Percentiles rank a stretch among this genome's conserved stretches.
phyloP scores from a whole-genome alignment of 2,113 vertebrate genomes.

The Pithys albifrons region DNA sequence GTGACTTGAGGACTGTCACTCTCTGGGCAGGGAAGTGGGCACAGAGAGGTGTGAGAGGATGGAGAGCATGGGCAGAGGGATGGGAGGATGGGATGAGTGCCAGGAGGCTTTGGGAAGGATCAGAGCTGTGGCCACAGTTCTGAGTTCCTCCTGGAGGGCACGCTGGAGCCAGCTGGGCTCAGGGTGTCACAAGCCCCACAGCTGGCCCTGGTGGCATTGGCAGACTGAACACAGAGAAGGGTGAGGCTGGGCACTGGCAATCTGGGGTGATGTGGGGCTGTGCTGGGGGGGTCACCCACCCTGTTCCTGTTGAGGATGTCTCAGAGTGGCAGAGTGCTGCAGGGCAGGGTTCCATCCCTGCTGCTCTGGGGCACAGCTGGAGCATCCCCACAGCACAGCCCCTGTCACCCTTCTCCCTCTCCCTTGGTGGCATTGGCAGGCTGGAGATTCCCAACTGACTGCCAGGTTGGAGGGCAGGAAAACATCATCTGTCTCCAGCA shows the following conservation, averaged over 20 bases:
- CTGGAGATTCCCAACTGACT: background rate
- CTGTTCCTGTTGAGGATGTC: background rate
- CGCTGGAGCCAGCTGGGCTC: background rate
- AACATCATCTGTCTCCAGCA: background rate
- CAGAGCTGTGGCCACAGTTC: background rate
- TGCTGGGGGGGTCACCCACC: background rate
- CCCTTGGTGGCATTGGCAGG: background rate
- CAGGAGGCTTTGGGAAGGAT: background rate
- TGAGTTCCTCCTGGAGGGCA: background rate
- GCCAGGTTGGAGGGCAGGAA: background rate
- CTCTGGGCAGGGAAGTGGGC: background rate
- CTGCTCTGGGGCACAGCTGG: background rate
- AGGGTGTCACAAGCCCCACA: background rate
- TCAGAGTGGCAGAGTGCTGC: background rate
- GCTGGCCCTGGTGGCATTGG: background rate
- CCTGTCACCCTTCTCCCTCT: background rate
- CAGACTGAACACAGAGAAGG: background rate
- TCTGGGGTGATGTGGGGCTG: fast-evolving
- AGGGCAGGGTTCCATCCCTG: background rate
- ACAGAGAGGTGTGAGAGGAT: background rate
- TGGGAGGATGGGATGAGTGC: background rate
- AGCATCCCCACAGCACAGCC: background rate
- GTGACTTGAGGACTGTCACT: background rate
- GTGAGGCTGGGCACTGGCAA: background rate
- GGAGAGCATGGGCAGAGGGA: background rate